Evolutionary conservation across 2,113 vertebrate genomes (phyloP).

Genomic region (Campylomormyrus tamandua): DNA sequence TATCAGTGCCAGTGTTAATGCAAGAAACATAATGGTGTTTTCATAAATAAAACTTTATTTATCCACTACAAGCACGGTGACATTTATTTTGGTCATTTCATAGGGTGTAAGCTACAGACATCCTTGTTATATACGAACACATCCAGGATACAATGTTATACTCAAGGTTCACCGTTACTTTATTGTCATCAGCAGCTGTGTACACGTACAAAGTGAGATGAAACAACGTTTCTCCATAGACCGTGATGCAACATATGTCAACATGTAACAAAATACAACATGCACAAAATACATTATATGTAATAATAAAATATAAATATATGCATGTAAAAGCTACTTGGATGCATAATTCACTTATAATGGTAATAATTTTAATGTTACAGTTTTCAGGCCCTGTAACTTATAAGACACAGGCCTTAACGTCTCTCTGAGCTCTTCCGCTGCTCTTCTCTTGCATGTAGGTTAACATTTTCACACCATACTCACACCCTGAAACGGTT

Average conservation of each 20-base stretch:
- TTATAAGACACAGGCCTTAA: neutral
- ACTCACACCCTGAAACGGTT: neutral
- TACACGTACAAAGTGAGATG: neutral
- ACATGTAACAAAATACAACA: neutral
- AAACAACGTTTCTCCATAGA: neutral
- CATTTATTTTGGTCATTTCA: neutral
- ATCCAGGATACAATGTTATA: neutral
- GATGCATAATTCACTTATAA: neutral
- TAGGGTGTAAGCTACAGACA: neutral
- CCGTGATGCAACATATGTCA: neutral
- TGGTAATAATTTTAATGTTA: neutral
- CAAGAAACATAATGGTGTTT: neutral
- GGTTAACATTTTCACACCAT: constrained; percentile 13
- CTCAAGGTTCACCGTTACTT: neutral
- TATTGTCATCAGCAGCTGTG: neutral
- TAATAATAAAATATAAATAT: neutral
- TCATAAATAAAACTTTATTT: constrained; percentile 15
- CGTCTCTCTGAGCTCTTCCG: neutral
- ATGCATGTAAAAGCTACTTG: neutral
- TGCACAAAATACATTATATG: neutral
- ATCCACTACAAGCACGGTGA: neutral
- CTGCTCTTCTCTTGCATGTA: neutral
- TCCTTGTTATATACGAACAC: neutral
- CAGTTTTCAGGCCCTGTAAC: neutral
- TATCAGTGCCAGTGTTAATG: neutral